Evolutionary conservation across 2,113 vertebrate genomes (phyloP), one percentile per base, ranked within the genome.

Genomic region (Pontoporia blainvillei): DNA sequence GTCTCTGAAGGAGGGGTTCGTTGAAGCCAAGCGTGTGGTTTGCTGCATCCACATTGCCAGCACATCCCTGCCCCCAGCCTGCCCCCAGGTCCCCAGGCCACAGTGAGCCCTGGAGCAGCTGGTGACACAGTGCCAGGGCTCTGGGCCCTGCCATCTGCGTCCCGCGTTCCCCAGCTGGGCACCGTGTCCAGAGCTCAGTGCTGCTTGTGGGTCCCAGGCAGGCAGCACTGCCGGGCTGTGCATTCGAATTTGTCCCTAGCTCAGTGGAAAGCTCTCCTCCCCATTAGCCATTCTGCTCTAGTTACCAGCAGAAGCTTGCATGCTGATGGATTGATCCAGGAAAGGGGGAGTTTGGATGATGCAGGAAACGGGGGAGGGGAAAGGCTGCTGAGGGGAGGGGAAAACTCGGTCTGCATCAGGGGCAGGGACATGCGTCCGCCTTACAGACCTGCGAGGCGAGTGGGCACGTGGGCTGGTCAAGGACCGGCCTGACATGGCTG

Each of bases 361-460:
- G 1, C 25, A 13, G 25, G 23, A 21, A 13, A 0, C 5, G 0
- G 49, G 11, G 0, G 2, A 8, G 2, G 4, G 2, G 9, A 23
- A 9, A 7, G 31, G 23, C 18, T 31, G 27, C 18, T 21, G 34
- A 6, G 11, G 3, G 46, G n/a, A n/a, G 49, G 1, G 10, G 25
- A 29, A 73, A 1, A 5, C 29, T 4, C 0, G 0, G 36, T 8
- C 13, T 15, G 54, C 2, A 27, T 41, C 1, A 3, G 23, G 39
- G 44, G 8, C 9, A 20, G 25, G 29, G 21, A 61, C 18, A 0
- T 5, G 31, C 0, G 9, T 76, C 71, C 10, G 0, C n/a, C 17
- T 29, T 6, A 46, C 21, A 8, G 36, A 23, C 15, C 34, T 21
- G 6, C 25, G 0, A 0, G 25, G 34, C 6, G 49, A 61, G 11